Percentiles rank a stretch among this genome's conserved stretches.
phyloP scores from a whole-genome alignment of 2,797 vertebrate genomes.

The Sebastes trivittatus region DNA sequence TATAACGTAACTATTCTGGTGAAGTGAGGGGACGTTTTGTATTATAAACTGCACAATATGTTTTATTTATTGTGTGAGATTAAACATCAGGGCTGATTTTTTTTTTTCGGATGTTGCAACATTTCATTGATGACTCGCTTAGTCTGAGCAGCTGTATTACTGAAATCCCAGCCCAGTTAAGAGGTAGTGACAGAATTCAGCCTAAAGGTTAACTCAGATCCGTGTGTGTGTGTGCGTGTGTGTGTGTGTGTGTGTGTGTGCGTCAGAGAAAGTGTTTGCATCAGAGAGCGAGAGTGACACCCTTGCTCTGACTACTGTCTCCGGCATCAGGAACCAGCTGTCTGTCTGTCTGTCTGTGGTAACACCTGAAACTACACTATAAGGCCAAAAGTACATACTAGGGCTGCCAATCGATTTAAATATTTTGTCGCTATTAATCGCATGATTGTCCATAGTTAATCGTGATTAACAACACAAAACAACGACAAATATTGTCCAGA shows the following conservation, averaged over 20 bases:
- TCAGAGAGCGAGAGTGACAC: conserved; percentile 16
- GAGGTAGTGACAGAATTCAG: conserved; percentile 11
- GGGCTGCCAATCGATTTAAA: too few species aligned
- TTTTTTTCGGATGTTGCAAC: not conserved
- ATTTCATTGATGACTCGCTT: conserved; percentile 35
- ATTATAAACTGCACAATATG: not conserved
- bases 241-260: not conserved
- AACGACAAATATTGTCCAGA: too few species aligned
- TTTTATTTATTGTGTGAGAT: not conserved
- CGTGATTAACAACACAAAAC: too few species aligned
- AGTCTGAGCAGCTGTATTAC: conserved; percentile 2
- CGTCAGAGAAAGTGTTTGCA: conserved; percentile 28
- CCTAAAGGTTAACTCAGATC: conserved; percentile 9
- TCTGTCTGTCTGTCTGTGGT: conserved; percentile 10
- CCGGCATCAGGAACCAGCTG: not conserved
- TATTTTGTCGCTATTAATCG: too few species aligned
- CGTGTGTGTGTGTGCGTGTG: not conserved
- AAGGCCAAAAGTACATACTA: not conserved
- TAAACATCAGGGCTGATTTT: not conserved
- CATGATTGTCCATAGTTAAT: too few species aligned
- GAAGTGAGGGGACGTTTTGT: not conserved
- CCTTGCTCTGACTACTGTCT: not conserved
- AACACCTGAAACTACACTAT: not conserved
- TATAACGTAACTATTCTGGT: not conserved
- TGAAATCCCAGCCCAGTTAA: conserved; percentile 7